Base-by-base conservation (phyloP, 2,797 vertebrate species). In the Taenioides sp. region DNA sequence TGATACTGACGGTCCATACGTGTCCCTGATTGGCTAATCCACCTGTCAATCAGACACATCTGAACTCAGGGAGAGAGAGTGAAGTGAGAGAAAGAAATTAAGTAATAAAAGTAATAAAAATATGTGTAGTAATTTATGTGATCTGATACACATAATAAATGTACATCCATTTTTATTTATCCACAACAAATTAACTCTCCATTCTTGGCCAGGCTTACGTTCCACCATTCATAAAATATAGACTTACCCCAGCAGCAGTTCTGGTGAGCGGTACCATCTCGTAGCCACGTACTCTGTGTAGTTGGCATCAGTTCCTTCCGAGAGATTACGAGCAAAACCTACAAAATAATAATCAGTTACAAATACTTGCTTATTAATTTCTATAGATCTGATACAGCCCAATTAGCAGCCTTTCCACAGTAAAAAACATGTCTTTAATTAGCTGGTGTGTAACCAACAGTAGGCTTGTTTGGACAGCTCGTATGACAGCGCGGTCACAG, bases 211-310 rank as follows among this genome's bases (percentile, higher is more conserved):
- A n/a, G 5, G n/a, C 20, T n/a, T 9, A 7, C 7, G 9, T 9
- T 34, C 34, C 7, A 10, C 18, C 7, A 22, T 60, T 27, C 47
- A 62, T 18, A 43, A 58, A 67, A 69, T 59, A 73, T 20, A 27
- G 11, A 94, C 96, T 96, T 84, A 98, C 98, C 97, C 97, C 72
- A 99, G 94, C 85, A 99, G 93, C 67, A 99, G 95, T 84, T 99
- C 98, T 80, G 98, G 97, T 14, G 98, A 99, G 67, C 98, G 95
- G 88, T 99, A 99, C 98, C 98, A 99, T 75, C 98, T 94, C 65
- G 98, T 99, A 82, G 98, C 98, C 90, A 99, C 98, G 22, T 99
- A 99, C 54, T 99, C 98, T 0, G 98, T 99, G 71, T 99, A 99
- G 93, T 99, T 99, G 75, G 98, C 98, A 89, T 99, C 97, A 78